These are phyloP conservation scores for Sardina pilchardus DNA, from an alignment of 2,113 vertebrate genomes.

Conservation along the genomic window DNA sequence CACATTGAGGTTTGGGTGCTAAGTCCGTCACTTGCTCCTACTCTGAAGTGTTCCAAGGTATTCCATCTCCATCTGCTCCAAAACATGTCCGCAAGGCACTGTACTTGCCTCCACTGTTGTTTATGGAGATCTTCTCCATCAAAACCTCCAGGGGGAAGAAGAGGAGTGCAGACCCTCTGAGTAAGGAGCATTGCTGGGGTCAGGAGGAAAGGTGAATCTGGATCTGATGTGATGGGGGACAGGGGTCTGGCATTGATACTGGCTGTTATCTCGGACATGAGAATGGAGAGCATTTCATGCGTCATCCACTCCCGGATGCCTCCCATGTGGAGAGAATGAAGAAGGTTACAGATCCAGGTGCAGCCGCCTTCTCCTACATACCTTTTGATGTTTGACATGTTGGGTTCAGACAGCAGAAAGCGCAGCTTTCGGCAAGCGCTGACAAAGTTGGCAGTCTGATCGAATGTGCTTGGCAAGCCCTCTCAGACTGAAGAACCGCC, in stretches of 20 bases:
- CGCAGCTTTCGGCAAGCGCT: conserved; percentile 13
- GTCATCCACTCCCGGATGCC: conserved; percentile 26
- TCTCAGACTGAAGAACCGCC: conserved; percentile 8
- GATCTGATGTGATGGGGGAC: neutral
- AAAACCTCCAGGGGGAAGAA: neutral
- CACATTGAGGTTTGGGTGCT: neutral
- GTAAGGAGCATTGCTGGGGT: neutral
- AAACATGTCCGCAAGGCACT: neutral
- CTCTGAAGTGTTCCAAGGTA: neutral
- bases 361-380: conserved; percentile 31
- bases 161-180: neutral
- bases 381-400: neutral
- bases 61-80: neutral
- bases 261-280: neutral
- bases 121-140: neutral
- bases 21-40: neutral
- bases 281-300: neutral
- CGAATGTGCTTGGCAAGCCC: conserved; percentile 26
- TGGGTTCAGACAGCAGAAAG: neutral
- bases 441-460: conserved; percentile 39
- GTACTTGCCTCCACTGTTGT: neutral
- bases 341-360: conserved; percentile 6
- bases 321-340: neutral
- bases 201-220: neutral
- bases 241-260: neutral